Conservation (phyloP, 64 coral and sea anemone genomes). For the Pachyseris speciosa region DNA sequence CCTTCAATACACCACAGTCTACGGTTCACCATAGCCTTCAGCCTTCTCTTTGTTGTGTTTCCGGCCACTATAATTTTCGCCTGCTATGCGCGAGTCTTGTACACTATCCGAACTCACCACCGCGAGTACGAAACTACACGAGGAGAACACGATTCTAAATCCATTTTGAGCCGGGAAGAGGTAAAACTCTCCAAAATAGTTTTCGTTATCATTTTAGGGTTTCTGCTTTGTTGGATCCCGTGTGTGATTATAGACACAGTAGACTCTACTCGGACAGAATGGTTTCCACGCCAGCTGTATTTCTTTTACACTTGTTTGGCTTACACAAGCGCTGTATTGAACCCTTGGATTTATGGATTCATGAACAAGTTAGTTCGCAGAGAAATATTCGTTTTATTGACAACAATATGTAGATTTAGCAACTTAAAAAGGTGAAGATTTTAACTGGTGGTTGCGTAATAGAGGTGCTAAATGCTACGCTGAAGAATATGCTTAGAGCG, state of each 20-base stretch:
- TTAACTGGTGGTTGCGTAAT: background rate
- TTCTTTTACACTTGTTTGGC: conserved; percentile 77
- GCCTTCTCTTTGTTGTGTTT: conserved; percentile 56
- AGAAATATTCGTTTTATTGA: conserved; percentile 49
- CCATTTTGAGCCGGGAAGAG: conserved; percentile 74
- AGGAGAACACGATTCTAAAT: conserved; percentile 71
- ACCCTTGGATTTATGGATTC: conserved; percentile 87
- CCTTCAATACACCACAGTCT: conserved; percentile 8
- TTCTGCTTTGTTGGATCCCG: conserved; percentile 81
- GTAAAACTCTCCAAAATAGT: conserved; percentile 84
- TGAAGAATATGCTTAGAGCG: too few relatives aligned
- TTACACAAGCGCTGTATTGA: conserved; percentile 70
- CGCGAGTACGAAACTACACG: conserved; percentile 60
- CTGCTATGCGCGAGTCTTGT: conserved; percentile 71
- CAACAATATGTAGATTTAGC: background rate
- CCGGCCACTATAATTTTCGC: conserved; percentile 68
- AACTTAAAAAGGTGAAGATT: background rate
- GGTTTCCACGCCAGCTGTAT: conserved; percentile 82
- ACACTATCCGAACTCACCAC: conserved; percentile 67
- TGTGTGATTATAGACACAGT: conserved; percentile 76
- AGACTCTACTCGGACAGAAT: conserved; percentile 35
- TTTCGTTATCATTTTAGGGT: conserved; percentile 80
- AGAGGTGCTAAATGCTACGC: too few relatives aligned
- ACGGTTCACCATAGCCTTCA: conserved; percentile 62
- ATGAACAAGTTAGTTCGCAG: conserved; percentile 86